phyloP scores from a whole-genome alignment of 2,888 invertebrate species.

The Branchipolynoe longqiensis region DNA sequence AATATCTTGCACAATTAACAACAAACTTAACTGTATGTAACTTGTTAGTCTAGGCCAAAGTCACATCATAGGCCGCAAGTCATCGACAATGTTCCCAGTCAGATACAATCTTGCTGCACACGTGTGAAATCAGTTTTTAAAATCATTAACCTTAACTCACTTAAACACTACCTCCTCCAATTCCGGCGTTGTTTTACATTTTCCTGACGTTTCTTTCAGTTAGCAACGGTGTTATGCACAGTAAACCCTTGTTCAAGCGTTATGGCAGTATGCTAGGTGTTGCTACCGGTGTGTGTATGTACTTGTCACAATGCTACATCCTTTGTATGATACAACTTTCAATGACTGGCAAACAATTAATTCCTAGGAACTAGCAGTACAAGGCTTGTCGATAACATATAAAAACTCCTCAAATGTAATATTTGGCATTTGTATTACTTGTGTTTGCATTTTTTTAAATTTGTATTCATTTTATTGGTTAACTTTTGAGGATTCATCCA shows the following conservation, averaged over 20 bases:
- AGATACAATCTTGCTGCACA: no score
- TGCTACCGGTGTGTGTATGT: conserved; percentile 44
- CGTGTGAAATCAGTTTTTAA: not conserved
- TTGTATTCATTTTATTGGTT: not conserved
- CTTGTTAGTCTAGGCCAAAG: conserved; percentile 10
- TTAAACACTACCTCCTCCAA: conserved; percentile 7
- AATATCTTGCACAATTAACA: no score
- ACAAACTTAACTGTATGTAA: not conserved
- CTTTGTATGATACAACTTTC: conserved; percentile 6
- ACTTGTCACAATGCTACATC: conserved; percentile 51
- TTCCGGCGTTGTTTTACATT: not conserved
- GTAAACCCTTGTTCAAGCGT: conserved; percentile 29
- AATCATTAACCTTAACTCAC: not conserved
- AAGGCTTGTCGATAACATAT: no score
- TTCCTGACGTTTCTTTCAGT: not conserved
- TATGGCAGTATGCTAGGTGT: conserved; percentile 29
- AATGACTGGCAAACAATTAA: not conserved
- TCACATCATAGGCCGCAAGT: no score
- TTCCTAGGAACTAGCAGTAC: no score
- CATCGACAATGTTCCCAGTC: no score
- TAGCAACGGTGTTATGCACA: not conserved
- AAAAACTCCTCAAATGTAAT: no score
- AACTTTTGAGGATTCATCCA: not conserved
- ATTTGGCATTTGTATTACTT: no score
- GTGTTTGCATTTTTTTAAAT: no score